These are phyloP conservation scores for Cataglyphis livida DNA, from an alignment of 2,888 invertebrate genomes.

Conservation along the genomic window DNA sequence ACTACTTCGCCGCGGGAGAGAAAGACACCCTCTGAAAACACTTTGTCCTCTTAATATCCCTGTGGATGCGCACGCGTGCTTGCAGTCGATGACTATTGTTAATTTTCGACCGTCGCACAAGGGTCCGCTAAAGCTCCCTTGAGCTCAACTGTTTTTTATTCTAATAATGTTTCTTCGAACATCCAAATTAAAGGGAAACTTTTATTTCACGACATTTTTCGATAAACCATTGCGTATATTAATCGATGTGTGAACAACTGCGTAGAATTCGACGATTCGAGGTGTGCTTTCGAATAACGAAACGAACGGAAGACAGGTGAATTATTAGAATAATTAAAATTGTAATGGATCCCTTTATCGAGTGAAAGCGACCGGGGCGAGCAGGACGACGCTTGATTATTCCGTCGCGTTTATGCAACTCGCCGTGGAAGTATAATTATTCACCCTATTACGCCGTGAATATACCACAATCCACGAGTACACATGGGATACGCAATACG, in stretches of 20 bases:
- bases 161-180: neutral
- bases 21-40: constrained; percentile 1
- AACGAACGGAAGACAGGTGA: neutral
- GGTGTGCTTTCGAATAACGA: constrained; percentile 23
- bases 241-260: too few species aligned
- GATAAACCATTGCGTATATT: too few species aligned
- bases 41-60: constrained; percentile 7
- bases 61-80: neutral
- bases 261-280: constrained; percentile 6
- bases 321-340: constrained; percentile 59
- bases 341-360: constrained; percentile 49
- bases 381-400: constrained; percentile 49
- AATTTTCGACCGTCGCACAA: neutral
- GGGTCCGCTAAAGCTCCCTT: neutral
- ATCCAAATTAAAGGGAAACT: neutral
- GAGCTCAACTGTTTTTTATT: neutral
- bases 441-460: constrained; percentile 24
- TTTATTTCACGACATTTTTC: neutral
- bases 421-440: constrained; percentile 44
- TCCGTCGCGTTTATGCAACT: constrained; percentile 50
- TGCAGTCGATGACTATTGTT: constrained; percentile 6
- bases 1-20: neutral
- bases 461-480: neutral
- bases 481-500: neutral
- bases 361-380: constrained; percentile 53